Conservation (phyloP, 2,888 invertebrate species). For the Mesodorylaimus sp. region DNA sequence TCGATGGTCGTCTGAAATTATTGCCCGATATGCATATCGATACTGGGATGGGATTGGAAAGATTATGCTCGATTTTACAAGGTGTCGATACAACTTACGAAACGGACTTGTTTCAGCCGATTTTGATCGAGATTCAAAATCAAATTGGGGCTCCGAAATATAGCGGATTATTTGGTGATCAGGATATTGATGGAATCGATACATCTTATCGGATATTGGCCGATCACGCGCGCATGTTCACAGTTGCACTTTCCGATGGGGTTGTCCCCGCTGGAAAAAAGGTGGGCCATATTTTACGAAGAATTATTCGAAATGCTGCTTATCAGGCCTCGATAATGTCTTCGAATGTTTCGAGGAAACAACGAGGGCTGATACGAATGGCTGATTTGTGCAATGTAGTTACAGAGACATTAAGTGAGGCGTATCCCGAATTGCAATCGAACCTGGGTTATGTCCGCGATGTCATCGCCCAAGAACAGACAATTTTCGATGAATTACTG, state of each 20-base stretch:
- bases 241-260: conserved; percentile 67
- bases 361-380: no score
- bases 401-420: no score
- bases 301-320: no score
- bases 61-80: conserved; percentile 66
- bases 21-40: conserved; percentile 60
- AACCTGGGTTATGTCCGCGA: no score
- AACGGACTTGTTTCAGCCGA: conserved; percentile 68
- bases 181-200: conserved; percentile 44
- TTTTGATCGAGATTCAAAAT: conserved; percentile 33
- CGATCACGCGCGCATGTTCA: conserved; percentile 72
- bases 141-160: conserved; percentile 8
- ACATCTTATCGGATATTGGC: conserved; percentile 64
- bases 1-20: conserved; percentile 46
- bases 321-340: no score
- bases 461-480: no score
- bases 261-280: no score
- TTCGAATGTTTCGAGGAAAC: no score
- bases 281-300: no score
- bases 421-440: no score
- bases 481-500: no score
- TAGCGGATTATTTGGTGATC: conserved; percentile 12
- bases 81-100: conserved; percentile 70
- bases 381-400: no score
- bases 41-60: conserved; percentile 77